phyloP scores from a whole-genome alignment of 2,888 invertebrate genomes.

The Tachina grossa region DNA sequence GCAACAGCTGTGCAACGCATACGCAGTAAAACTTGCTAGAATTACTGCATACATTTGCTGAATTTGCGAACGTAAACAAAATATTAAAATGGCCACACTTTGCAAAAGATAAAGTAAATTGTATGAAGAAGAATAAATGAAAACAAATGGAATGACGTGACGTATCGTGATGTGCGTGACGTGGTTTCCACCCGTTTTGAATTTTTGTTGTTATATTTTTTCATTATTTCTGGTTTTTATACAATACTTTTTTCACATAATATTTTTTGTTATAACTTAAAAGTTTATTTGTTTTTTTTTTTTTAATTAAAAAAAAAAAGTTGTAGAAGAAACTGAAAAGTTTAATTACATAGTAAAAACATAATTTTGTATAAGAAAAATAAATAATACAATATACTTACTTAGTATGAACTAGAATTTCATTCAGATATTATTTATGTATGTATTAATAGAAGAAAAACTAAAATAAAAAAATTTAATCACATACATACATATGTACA shows the following conservation, averaged over 20 bases:
- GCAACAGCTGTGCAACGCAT: too few relatives aligned
- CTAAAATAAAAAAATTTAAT: too few relatives aligned
- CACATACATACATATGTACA: too few relatives aligned
- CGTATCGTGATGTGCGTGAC: slow-evolving; percentile 71
- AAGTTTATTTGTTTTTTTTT: slow-evolving; percentile 56
- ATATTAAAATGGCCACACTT: too few relatives aligned
- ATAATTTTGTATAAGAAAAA: slow-evolving; percentile 3
- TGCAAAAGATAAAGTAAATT: neutral
- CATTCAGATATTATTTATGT: too few relatives aligned
- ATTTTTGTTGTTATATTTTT: slow-evolving; percentile 46
- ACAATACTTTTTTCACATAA: slow-evolving; percentile 21
- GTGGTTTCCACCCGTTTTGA: slow-evolving; percentile 69
- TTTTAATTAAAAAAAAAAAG: slow-evolving; percentile 48
- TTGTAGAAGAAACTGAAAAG: slow-evolving; percentile 23
- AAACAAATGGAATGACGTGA: slow-evolving; percentile 67
- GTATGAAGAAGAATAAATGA: slow-evolving; percentile 28
- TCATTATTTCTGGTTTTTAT: slow-evolving; percentile 24
- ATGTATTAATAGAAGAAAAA: too few relatives aligned
- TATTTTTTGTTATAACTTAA: slow-evolving; percentile 53
- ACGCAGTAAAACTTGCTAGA: too few relatives aligned
- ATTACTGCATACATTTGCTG: too few relatives aligned
- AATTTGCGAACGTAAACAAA: too few relatives aligned
- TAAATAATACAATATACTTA: slow-evolving; percentile 18
- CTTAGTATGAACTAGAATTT: slow-evolving; percentile 45
- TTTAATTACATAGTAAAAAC: slow-evolving; percentile 2